Conservation (phyloP, 1,140 invertebrate species). For the Condylostylus longicornis region DNA sequence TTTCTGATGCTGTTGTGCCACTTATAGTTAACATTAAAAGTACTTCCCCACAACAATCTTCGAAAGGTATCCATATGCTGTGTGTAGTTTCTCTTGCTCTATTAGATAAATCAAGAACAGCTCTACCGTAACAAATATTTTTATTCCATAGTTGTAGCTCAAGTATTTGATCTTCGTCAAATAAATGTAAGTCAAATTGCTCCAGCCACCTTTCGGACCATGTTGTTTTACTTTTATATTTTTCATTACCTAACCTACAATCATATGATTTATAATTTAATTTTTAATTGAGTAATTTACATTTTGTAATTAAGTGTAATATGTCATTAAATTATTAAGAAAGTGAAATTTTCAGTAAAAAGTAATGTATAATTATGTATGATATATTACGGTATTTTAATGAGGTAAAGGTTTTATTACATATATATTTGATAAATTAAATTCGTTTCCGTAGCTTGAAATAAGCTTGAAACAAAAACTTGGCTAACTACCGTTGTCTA, state of each 20-base stretch:
- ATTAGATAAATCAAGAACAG: constrained; percentile 67
- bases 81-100: constrained; percentile 86
- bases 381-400: too few relatives aligned
- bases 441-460: too few relatives aligned
- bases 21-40: constrained; percentile 86
- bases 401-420: too few relatives aligned
- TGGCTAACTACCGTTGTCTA: too few relatives aligned
- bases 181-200: constrained; percentile 93
- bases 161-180: constrained; percentile 47
- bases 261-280: too few relatives aligned
- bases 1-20: constrained; percentile 81
- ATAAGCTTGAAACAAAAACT: too few relatives aligned
- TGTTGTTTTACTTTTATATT: constrained; percentile 92
- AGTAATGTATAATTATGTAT: too few relatives aligned
- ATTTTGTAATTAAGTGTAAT: too few relatives aligned
- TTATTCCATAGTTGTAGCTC: constrained; percentile 28
- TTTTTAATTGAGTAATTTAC: too few relatives aligned
- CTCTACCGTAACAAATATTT: constrained; percentile 40
- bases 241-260: constrained; percentile 83
- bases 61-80: constrained; percentile 70
- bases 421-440: too few relatives aligned
- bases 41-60: constrained; percentile 77
- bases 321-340: too few relatives aligned
- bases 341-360: too few relatives aligned
- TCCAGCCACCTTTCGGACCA: constrained; percentile 86